A percentile compares a stretch with the other conserved stretches of the same genome.
These are phyloP conservation scores for Plebejus anna DNA, from an alignment of 2,888 invertebrate genomes.

Conservation along the genomic window DNA sequence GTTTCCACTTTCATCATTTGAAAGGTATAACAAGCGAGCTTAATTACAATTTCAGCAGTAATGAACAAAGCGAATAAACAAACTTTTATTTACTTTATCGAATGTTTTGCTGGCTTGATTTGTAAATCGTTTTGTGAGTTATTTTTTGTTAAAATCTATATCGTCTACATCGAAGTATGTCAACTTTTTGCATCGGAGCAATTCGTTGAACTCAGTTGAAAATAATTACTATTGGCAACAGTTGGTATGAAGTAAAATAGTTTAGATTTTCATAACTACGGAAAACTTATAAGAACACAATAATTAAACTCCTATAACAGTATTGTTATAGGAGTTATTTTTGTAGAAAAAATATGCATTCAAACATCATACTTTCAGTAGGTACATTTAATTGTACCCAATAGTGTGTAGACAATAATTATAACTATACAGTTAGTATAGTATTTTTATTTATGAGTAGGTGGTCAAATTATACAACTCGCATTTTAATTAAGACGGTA, in stretches of 20 bases:
- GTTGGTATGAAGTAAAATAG: background rate
- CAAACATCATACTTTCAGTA: no score
- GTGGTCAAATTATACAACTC: no score
- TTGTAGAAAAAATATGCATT: no score
- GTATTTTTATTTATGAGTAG: no score
- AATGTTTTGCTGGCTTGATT: background rate
- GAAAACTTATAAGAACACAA: no score
- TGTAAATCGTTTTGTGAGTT: background rate
- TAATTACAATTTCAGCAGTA: background rate
- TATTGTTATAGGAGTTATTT: no score
- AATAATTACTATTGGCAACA: background rate
- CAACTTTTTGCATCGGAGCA: background rate
- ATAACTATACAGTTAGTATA: no score
- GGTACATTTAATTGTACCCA: no score
- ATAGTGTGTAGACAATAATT: no score
- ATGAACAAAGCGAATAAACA: conserved; percentile 6
- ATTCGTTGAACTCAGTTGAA: background rate
- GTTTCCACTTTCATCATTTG: conserved; percentile 7
- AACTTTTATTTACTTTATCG: background rate
- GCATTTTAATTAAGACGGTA: background rate
- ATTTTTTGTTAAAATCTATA: background rate
- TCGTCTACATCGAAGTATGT: background rate
- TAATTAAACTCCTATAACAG: no score
- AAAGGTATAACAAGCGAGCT: background rate
- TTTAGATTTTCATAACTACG: background rate